These are phyloP conservation scores for Montipora efflorescens DNA, from an alignment of 64 coral and sea anemone species.

Conservation along the genomic window DNA sequence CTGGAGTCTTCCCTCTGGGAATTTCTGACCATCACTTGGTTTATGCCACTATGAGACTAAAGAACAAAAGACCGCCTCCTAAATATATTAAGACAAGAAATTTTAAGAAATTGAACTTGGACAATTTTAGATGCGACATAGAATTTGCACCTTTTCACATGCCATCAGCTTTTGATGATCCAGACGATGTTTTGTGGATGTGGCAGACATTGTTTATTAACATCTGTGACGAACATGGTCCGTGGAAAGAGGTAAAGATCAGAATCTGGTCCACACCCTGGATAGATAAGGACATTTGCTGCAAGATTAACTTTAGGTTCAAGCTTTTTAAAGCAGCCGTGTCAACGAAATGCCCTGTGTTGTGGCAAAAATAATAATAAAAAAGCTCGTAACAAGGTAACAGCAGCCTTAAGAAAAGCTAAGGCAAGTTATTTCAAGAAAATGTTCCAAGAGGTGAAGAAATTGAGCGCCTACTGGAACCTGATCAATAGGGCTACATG, in stretches of 20 bases:
- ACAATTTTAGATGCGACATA: slow-evolving; percentile 19
- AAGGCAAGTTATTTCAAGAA: slow-evolving; percentile 31
- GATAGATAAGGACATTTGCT: slow-evolving; percentile 2
- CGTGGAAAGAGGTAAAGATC: slow-evolving; percentile 43
- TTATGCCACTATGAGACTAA: too few species aligned
- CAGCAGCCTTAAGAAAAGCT: neutral
- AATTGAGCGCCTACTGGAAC: slow-evolving; percentile 9
- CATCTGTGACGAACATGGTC: slow-evolving; percentile 18
- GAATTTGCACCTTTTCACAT: too few species aligned
- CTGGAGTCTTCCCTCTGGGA: too few species aligned
- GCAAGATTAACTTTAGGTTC: slow-evolving; percentile 43
- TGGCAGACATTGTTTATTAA: slow-evolving; percentile 18
- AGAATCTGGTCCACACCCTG: slow-evolving; percentile 17
- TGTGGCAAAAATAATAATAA: slow-evolving; percentile 28
- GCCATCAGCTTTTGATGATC: neutral
- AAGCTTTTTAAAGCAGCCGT: slow-evolving; percentile 53
- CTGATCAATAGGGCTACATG: neutral
- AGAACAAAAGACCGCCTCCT: neutral
- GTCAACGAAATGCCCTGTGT: neutral
- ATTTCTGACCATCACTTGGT: too few species aligned
- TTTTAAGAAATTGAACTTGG: slow-evolving; percentile 25
- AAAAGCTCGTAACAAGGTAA: slow-evolving; percentile 7
- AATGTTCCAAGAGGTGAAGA: neutral
- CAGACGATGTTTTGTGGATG: slow-evolving; percentile 6
- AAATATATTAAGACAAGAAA: slow-evolving; percentile 37